Percentiles rank a stretch among this genome's conserved stretches.
phyloP scores from a whole-genome alignment of 2,888 invertebrate species.

The Synergus japonicus region DNA sequence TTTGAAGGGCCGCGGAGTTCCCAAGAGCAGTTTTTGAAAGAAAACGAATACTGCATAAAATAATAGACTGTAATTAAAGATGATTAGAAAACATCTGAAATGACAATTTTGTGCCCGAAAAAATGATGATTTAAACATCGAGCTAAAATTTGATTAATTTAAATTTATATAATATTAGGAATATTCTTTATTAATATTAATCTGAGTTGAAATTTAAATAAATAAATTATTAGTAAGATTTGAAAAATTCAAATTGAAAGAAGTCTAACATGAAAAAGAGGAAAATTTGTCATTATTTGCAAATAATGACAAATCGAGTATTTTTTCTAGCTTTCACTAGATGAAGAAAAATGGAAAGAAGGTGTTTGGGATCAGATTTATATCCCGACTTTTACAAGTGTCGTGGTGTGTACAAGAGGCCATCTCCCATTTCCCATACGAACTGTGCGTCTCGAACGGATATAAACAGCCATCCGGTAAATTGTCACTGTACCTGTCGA shows the following conservation, averaged over 20 bases:
- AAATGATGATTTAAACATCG: background rate
- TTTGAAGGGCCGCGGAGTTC: background rate
- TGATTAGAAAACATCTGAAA: background rate
- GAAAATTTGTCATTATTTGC: too few relatives aligned
- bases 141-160: too few relatives aligned
- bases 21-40: background rate
- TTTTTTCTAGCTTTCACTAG: background rate
- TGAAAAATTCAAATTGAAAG: too few relatives aligned
- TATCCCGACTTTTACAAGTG: background rate
- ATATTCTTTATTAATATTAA: too few relatives aligned
- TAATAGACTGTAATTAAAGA: background rate
- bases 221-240: too few relatives aligned
- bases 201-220: too few relatives aligned
- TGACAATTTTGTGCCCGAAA: background rate
- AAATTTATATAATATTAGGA: too few relatives aligned
- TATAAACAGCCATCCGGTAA: slow-evolving; percentile 38
- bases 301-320: background rate
- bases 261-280: too few relatives aligned
- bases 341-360: background rate
- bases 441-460: slow-evolving; percentile 22
- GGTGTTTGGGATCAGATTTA: slow-evolving; percentile 9
- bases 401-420: slow-evolving; percentile 4
- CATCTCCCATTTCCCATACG: background rate
- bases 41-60: background rate
- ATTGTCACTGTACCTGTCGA: slow-evolving; percentile 39